Percentiles rank a stretch among this genome's conserved stretches.
These are phyloP conservation scores for Melanotaenia trifasciata DNA, from an alignment of 2,797 vertebrate species.

Conservation along the genomic window DNA sequence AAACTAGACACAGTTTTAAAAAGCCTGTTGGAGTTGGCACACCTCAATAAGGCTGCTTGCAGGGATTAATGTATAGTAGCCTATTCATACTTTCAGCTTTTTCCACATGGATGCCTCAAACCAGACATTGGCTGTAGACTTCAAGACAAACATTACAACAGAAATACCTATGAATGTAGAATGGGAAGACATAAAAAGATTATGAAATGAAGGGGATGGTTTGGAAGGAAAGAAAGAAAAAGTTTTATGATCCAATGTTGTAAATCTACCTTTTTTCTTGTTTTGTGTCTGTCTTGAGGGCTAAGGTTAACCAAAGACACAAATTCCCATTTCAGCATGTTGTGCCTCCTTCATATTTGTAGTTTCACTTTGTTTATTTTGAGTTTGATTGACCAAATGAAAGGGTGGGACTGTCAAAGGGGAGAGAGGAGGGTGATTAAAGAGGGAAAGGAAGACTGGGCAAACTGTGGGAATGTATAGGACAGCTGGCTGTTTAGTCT, in stretches of 20 bases:
- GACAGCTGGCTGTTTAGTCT: conserved; percentile 46
- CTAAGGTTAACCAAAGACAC: conserved; percentile 38
- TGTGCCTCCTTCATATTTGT: conserved; percentile 39
- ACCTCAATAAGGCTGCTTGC: conserved; percentile 44
- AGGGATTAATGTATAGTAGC: conserved; percentile 58
- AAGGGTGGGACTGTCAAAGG: conserved; percentile 13
- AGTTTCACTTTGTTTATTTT: conserved; percentile 35
- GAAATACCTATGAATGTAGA: conserved; percentile 55
- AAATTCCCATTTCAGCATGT: conserved; percentile 19
- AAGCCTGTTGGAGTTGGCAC: conserved; percentile 62
- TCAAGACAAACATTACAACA: conserved; percentile 63
- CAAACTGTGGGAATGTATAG: conserved; percentile 20
- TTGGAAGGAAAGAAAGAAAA: conserved; percentile 24
- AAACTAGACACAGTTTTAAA: conserved; percentile 52
- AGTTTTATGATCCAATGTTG: conserved; percentile 31
- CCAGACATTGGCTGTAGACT: conserved; percentile 62
- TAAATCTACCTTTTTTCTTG: conserved; percentile 20
- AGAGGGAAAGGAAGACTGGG: conserved; percentile 6
- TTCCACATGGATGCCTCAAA: conserved; percentile 49
- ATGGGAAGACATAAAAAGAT: conserved; percentile 35
- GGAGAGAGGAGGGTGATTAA: conserved; percentile 17
- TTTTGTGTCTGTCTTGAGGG: conserved; percentile 6
- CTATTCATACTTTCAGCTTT: conserved; percentile 56
- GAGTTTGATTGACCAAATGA: conserved; percentile 28
- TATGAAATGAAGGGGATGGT: conserved; percentile 28